Conservation (phyloP, 2,888 invertebrate genomes). For the Volucella zonaria region DNA sequence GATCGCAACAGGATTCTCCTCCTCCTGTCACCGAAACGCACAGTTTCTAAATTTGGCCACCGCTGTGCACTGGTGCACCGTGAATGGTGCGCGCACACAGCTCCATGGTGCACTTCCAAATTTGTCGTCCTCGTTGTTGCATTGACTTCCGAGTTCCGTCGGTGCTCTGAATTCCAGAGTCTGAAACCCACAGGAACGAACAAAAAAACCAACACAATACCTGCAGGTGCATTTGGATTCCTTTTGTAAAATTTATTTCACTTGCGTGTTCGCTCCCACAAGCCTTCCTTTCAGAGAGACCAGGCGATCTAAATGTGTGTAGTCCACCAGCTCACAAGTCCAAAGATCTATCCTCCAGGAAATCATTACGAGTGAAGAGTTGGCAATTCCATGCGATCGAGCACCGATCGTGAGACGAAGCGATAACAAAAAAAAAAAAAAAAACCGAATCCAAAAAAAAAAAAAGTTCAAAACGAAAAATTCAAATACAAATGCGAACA, state of each 20-base stretch:
- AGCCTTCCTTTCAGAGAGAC: slow-evolving; percentile 12
- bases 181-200: neutral
- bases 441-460: slow-evolving; percentile 44
- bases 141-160: slow-evolving; percentile 67
- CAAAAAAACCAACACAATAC: slow-evolving; percentile 39
- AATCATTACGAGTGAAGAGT: slow-evolving; percentile 65
- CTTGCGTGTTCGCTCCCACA: slow-evolving; percentile 71
- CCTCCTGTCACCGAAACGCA: slow-evolving; percentile 37
- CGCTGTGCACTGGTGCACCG: slow-evolving; percentile 14
- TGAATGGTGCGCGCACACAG: no score
- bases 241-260: slow-evolving; percentile 69
- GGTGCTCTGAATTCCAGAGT: slow-evolving; percentile 63
- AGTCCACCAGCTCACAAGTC: slow-evolving; percentile 29
- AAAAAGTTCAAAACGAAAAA: slow-evolving; percentile 46
- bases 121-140: slow-evolving; percentile 48
- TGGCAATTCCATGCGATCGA: slow-evolving; percentile 66
- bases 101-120: slow-evolving; percentile 42
- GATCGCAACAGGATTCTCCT: slow-evolving; percentile 53
- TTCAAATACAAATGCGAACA: slow-evolving; percentile 67
- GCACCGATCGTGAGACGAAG: slow-evolving; percentile 67
- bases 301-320: slow-evolving; percentile 49
- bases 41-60: slow-evolving; percentile 68
- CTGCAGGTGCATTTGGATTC: slow-evolving; percentile 66
- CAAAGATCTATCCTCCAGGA: slow-evolving; percentile 63
- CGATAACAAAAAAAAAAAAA: slow-evolving; percentile 30